phyloP scores from a whole-genome alignment of 2,113 vertebrate species.

The Urocynchramus pylzowi region DNA sequence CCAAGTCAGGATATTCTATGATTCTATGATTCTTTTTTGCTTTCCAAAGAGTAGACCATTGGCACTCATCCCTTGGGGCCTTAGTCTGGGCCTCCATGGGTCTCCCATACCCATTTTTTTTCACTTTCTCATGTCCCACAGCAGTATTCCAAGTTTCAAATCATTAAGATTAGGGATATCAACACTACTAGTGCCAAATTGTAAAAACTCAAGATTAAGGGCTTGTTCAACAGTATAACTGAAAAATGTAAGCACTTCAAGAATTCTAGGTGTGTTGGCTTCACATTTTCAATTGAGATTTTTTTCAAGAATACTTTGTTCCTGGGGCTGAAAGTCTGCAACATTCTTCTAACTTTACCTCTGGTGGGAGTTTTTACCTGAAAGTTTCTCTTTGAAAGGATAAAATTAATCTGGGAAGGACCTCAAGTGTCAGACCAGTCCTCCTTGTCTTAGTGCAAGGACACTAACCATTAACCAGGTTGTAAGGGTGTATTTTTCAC shows the following conservation, averaged over 20 bases:
- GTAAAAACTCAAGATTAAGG: neutral
- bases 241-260: neutral
- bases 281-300: neutral
- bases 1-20: neutral
- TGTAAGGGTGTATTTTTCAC: neutral
- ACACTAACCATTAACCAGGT: neutral
- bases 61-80: neutral
- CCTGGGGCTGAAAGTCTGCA: neutral
- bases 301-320: neutral
- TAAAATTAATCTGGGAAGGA: neutral
- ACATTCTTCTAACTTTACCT: neutral
- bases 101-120: neutral
- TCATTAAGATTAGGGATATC: neutral
- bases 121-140: neutral
- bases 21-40: neutral
- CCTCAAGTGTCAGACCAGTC: neutral
- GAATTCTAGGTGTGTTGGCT: neutral
- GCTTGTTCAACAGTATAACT: neutral
- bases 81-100: neutral
- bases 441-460: neutral
- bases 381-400: neutral
- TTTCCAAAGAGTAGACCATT: neutral
- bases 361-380: neutral
- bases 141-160: neutral
- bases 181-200: neutral